Conservation (phyloP, 2,113 vertebrate species). For the Ptychochromis oligacanthus region DNA sequence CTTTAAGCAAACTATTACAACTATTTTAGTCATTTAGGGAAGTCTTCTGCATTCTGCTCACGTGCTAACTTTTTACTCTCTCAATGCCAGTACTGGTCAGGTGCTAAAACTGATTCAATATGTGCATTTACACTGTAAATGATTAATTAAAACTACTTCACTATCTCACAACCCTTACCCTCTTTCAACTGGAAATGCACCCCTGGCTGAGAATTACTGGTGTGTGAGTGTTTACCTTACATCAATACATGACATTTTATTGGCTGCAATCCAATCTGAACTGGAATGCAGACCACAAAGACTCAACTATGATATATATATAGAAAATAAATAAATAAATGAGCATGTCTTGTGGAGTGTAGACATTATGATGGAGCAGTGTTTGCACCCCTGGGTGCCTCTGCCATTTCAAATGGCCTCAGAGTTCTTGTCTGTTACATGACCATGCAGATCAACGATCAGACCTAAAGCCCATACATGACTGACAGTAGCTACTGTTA, state of each 20-base stretch:
- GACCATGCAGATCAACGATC: conserved; percentile 41
- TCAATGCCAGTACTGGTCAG: not conserved
- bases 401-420: conserved; percentile 45
- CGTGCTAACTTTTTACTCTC: not conserved
- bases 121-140: not conserved
- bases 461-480: not conserved
- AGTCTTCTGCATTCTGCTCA: not conserved
- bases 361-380: conserved; percentile 21
- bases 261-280: not conserved
- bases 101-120: not conserved
- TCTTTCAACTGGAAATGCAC: not conserved
- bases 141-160: not conserved
- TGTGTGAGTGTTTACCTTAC: not conserved
- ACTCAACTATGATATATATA: not conserved
- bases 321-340: not conserved
- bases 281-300: not conserved
- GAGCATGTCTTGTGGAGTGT: not conserved
- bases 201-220: not conserved
- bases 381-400: conserved; percentile 27
- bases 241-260: not conserved
- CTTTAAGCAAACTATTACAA: not conserved
- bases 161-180: not conserved
- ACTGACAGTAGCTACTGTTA: conserved; percentile 11
- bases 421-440: conserved; percentile 33
- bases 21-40: not conserved